Base-by-base conservation (phyloP, 2,113 vertebrate genomes). In the Heloderma charlesbogerti region DNA sequence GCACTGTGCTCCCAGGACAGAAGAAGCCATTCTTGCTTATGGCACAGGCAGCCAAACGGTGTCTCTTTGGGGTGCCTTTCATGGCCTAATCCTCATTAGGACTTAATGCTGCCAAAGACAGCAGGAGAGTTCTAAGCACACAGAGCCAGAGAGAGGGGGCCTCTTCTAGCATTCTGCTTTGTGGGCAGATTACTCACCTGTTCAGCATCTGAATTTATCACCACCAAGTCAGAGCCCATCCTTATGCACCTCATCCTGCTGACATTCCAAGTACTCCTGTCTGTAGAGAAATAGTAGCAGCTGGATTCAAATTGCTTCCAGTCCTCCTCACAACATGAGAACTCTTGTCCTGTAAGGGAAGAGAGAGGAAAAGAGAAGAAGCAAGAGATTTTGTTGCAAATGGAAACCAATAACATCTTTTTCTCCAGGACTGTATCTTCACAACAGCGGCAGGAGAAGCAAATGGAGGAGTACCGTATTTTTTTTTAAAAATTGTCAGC, bases 181-280 rank as follows among this genome's bases (percentile, higher is more conserved):
- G 31, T 80, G n/a, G 60, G 12, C 18, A 34, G 3, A 84, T 74
- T 29, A 86, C 1, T 15, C 91, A 97, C 97, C 97, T 97, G 97
- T 66, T 97, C 97, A 66, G 75, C 93, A 29, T 0, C 0, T 0
- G 94, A 93, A 92, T 93, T 96, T 89, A 97, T 95, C 66, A 97
- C 91, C 71, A 92, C 97, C 91, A 97, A 91, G 0, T 96, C 93
- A 31, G 95, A 96, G 0, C 93, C 94, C 94, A 97, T 95, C 40
- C n/a, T 40, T 0, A 85, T 93, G 91, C 97, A 97, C 84, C 96
- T 97, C n/a, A 48, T 90, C 43, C 34, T 1, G 63, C 97, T 97
- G 9, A n/a, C 16, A n/a, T 0, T 0, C 96, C 97, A 97, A 2
- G 31, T 0, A 93, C 91, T 86, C 0, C 0, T 31, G 1, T 97